phyloP scores from a whole-genome alignment of 1,140 invertebrate genomes.

The Eumeta japonica region DNA sequence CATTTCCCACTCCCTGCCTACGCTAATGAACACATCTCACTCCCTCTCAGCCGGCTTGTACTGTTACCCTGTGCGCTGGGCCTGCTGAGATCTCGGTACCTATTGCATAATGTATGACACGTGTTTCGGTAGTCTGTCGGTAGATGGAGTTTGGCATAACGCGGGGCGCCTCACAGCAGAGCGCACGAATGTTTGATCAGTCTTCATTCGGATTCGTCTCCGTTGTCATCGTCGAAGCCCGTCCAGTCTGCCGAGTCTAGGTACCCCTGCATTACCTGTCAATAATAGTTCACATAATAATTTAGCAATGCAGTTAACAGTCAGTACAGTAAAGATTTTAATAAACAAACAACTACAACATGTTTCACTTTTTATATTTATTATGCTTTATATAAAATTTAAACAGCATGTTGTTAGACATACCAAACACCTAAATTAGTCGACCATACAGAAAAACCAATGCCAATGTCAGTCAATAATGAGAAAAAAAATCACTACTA shows the following conservation, averaged over 20 bases:
- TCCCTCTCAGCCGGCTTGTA: too few relatives aligned
- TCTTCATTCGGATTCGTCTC: constrained; percentile 76
- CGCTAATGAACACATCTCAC: constrained; percentile 22
- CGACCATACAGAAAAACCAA: too few relatives aligned
- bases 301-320: background rate
- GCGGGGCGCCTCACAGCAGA: constrained; percentile 20
- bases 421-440: too few relatives aligned
- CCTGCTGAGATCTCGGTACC: too few relatives aligned
- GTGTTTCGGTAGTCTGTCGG: too few relatives aligned
- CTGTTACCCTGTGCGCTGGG: too few relatives aligned
- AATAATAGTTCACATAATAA: constrained; percentile 7
- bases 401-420: background rate
- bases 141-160: background rate
- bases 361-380: background rate
- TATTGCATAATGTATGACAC: too few relatives aligned
- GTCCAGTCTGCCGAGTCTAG: constrained; percentile 70
- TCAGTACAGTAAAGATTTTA: background rate
- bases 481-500: too few relatives aligned
- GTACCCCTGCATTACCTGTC: constrained; percentile 64
- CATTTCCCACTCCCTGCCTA: constrained; percentile 8
- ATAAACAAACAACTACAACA: background rate
- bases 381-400: background rate
- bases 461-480: too few relatives aligned
- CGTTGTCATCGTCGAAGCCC: constrained; percentile 69
- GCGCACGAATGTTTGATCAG: constrained; percentile 29